Percentiles rank a stretch among this genome's conserved stretches.
Evolutionary conservation across 2,888 invertebrate species (phyloP).

Genomic region (Bellardia pandia): DNA sequence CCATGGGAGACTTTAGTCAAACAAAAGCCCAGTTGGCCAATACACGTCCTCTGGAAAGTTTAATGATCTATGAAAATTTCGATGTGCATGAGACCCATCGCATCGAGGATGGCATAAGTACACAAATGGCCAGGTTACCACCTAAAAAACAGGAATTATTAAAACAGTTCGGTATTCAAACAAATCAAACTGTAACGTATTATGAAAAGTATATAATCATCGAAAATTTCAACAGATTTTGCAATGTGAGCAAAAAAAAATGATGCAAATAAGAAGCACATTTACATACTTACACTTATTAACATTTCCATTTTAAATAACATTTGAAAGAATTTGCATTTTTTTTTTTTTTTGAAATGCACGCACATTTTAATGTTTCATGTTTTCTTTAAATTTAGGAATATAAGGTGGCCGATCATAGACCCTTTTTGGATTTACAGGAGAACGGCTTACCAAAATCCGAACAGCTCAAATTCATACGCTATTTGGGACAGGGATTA

Average conservation of each 20-base stretch:
- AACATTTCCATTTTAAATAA: neutral
- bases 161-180: slow-evolving; percentile 85
- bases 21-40: slow-evolving; percentile 59
- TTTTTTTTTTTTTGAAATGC: neutral
- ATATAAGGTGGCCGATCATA: slow-evolving; percentile 84
- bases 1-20: slow-evolving; percentile 56
- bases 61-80: slow-evolving; percentile 83
- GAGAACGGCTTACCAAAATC: slow-evolving; percentile 84
- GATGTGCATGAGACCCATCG: slow-evolving; percentile 84
- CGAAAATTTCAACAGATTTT: slow-evolving; percentile 84
- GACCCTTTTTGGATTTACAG: slow-evolving; percentile 84
- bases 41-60: slow-evolving; percentile 78
- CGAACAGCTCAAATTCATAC: slow-evolving; percentile 84
- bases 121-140: slow-evolving; percentile 83
- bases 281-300: slow-evolving; percentile 19
- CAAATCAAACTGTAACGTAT: slow-evolving; percentile 84
- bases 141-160: slow-evolving; percentile 84
- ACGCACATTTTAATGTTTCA: slow-evolving; percentile 10
- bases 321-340: slow-evolving; percentile 1
- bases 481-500: slow-evolving; percentile 84
- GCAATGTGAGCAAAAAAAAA: slow-evolving; percentile 83
- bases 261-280: neutral
- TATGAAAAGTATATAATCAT: slow-evolving; percentile 84
- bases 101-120: slow-evolving; percentile 83
- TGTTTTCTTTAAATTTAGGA: slow-evolving; percentile 76